Percentiles rank a stretch among this genome's conserved stretches.
Evolutionary conservation across 2,113 vertebrate genomes (phyloP).

Genomic region (Pholis gunnellus): DNA sequence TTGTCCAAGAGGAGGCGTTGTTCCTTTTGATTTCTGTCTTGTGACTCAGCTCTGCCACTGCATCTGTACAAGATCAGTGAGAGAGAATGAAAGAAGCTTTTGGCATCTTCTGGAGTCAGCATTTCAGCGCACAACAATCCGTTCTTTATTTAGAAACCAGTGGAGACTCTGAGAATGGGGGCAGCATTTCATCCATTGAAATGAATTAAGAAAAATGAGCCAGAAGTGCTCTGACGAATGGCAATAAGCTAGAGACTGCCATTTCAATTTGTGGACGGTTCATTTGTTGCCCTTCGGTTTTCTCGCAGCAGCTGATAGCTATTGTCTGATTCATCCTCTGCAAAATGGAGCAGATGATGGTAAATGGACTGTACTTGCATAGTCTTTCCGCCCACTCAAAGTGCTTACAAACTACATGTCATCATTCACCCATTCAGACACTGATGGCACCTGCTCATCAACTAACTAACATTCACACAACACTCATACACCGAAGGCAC

Average conservation of each 20-base stretch:
- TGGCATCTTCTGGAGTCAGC: slow-evolving; percentile 35
- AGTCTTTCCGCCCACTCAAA: no score
- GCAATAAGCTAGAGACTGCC: slow-evolving; percentile 1
- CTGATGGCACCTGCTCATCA: no score
- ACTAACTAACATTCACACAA: no score
- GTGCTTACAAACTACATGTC: no score
- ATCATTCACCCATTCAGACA: no score
- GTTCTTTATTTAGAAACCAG: background rate
- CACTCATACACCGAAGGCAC: no score
- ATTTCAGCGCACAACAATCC: background rate
- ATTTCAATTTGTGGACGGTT: background rate
- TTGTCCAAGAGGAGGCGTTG: slow-evolving; percentile 40
- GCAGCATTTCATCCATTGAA: background rate
- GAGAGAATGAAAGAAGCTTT: background rate
- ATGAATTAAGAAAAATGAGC: slow-evolving; percentile 24
- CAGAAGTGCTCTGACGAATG: background rate
- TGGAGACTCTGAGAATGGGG: background rate
- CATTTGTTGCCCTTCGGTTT: slow-evolving; percentile 1
- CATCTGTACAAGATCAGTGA: no score
- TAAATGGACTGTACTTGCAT: no score
- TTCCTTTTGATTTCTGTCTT: background rate
- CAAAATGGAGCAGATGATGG: slow-evolving; percentile 55
- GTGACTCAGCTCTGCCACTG: no score
- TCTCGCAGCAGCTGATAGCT: background rate
- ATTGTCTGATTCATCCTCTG: background rate